Evolutionary conservation across 2,113 vertebrate species (phyloP).

Genomic region (Fukomys damarensis): DNA sequence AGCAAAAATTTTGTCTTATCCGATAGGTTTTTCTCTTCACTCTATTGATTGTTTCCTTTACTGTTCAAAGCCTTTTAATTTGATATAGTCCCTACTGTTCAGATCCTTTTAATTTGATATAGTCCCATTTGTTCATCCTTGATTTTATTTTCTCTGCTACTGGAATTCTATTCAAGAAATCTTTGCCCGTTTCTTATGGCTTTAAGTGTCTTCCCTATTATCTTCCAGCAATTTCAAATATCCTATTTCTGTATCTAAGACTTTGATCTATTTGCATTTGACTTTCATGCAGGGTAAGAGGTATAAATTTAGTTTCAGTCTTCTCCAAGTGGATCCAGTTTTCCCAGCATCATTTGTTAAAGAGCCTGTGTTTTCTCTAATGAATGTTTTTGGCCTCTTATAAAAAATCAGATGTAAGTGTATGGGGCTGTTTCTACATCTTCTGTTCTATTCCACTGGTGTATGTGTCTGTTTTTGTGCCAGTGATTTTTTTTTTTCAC

Average conservation of each 20-base stretch:
- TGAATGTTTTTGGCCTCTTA: neutral
- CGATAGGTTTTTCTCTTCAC: neutral
- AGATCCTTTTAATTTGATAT: too few species aligned
- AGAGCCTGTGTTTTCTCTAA: neutral
- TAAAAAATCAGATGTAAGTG: neutral
- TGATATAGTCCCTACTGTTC: too few species aligned
- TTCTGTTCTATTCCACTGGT: neutral
- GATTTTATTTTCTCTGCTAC: neutral
- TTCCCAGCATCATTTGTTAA: neutral
- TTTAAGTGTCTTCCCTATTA: neutral
- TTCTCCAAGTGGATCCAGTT: neutral
- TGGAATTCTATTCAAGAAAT: neutral
- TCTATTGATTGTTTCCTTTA: neutral
- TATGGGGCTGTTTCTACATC: neutral
- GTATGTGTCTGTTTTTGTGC: neutral
- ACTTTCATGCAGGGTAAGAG: neutral
- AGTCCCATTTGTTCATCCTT: neutral
- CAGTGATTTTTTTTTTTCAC: neutral
- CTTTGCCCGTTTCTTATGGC: neutral
- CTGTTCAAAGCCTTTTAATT: neutral
- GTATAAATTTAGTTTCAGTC: neutral
- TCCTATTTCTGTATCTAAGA: neutral
- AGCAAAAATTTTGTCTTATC: neutral
- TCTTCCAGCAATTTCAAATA: neutral
- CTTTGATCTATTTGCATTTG: neutral